Conservation (phyloP, 2,888 invertebrate genomes). For the Eupithecia centaureata region DNA sequence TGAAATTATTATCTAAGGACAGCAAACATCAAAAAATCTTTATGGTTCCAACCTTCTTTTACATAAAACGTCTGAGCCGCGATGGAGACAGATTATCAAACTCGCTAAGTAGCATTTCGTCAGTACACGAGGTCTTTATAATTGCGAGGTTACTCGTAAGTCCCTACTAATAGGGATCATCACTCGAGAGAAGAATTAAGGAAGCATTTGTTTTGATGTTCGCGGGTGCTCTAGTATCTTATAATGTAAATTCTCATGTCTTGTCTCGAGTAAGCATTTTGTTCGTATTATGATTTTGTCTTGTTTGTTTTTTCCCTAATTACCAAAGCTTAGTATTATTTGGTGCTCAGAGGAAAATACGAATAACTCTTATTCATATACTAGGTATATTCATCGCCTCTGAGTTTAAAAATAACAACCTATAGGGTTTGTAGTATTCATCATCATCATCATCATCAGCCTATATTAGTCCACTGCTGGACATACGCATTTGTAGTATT, state of each 20-base stretch:
- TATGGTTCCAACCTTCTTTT: slow-evolving; percentile 9
- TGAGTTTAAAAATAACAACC: not conserved
- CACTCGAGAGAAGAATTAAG: slow-evolving; percentile 75
- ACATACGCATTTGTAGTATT: too few relatives aligned
- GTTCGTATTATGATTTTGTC: slow-evolving; percentile 35
- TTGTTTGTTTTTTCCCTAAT: slow-evolving; percentile 18
- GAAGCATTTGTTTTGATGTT: slow-evolving; percentile 81
- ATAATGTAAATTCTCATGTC: slow-evolving; percentile 55
- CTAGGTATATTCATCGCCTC: not conserved
- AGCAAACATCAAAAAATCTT: slow-evolving; percentile 5
- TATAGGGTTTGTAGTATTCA: not conserved
- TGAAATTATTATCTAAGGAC: not conserved
- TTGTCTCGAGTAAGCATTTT: slow-evolving; percentile 41
- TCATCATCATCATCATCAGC: too few relatives aligned
- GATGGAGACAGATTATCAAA: slow-evolving; percentile 75
- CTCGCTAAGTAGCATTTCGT: slow-evolving; percentile 67
- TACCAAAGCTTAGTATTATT: not conserved
- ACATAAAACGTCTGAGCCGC: slow-evolving; percentile 39
- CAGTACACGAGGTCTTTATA: slow-evolving; percentile 69
- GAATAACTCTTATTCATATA: not conserved
- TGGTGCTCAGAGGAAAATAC: not conserved
- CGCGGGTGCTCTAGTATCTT: slow-evolving; percentile 56
- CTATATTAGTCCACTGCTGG: too few relatives aligned
- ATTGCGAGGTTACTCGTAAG: slow-evolving; percentile 81
- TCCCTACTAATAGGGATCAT: slow-evolving; percentile 82